Evolutionary conservation across 2,888 invertebrate species (phyloP).

Genomic region (Apotomis capreana): DNA sequence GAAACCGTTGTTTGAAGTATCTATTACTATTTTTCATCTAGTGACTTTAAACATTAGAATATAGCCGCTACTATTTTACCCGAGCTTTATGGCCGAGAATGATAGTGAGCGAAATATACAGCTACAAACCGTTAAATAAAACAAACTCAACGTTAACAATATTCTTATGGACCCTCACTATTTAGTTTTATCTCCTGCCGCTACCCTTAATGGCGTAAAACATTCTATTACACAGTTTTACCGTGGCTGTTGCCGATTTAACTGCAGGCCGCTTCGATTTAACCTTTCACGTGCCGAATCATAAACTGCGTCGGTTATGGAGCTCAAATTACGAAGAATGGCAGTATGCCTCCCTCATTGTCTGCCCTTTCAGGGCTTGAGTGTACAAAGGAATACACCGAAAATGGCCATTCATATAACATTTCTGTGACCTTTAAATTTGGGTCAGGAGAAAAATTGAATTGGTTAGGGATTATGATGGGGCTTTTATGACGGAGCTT

Average conservation of each 20-base stretch:
- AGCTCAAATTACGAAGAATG: slow-evolving; percentile 77
- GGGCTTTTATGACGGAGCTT: slow-evolving; percentile 35
- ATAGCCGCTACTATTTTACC: background rate
- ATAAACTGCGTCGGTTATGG: slow-evolving; percentile 78
- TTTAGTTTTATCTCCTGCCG: slow-evolving; percentile 23
- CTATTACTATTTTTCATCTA: background rate
- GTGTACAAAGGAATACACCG: slow-evolving; percentile 73
- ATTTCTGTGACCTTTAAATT: slow-evolving; percentile 76
- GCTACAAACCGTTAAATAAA: slow-evolving; percentile 25
- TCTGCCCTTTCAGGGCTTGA: slow-evolving; percentile 75
- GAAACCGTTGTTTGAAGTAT: too few species aligned
- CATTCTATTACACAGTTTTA: slow-evolving; percentile 39
- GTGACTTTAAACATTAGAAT: background rate
- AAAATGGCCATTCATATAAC: slow-evolving; percentile 75
- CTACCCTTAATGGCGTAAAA: slow-evolving; percentile 37
- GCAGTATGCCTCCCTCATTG: slow-evolving; percentile 73
- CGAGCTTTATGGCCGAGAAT: slow-evolving; percentile 5
- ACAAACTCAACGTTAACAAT: slow-evolving; percentile 29
- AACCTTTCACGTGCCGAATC: slow-evolving; percentile 77
- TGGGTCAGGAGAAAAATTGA: slow-evolving; percentile 63
- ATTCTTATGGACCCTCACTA: slow-evolving; percentile 37
- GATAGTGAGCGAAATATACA: background rate
- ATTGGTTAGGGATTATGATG: slow-evolving; percentile 47
- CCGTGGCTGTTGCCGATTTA: slow-evolving; percentile 66
- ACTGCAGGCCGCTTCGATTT: slow-evolving; percentile 70